These are phyloP conservation scores for Drosophila rubida DNA, from an alignment of 2,888 invertebrate genomes.

Conservation along the genomic window DNA sequence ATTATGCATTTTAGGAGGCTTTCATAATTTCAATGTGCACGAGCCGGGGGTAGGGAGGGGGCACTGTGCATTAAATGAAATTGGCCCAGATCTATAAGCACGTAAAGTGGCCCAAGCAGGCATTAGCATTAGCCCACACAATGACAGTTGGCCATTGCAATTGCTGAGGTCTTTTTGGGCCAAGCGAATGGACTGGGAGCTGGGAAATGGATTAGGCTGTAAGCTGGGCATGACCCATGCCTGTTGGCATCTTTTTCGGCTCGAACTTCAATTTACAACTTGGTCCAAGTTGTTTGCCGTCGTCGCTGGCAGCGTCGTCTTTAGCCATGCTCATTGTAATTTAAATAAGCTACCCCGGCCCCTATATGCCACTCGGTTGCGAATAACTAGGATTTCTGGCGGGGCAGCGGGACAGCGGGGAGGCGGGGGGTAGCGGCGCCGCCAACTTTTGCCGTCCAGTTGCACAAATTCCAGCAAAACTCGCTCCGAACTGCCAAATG, in stretches of 20 bases:
- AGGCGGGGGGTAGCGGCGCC: no score
- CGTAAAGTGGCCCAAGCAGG: constrained; percentile 71
- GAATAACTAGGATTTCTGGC: constrained; percentile 33
- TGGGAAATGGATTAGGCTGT: constrained; percentile 1
- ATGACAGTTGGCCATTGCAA: constrained; percentile 23
- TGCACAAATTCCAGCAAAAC: constrained; percentile 56
- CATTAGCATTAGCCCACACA: constrained; percentile 36
- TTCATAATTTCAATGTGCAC: constrained; percentile 54
- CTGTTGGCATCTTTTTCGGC: constrained; percentile 37
- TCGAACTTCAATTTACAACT: constrained; percentile 80
- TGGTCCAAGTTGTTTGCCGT: constrained; percentile 71
- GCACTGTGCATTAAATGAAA: constrained; percentile 64
- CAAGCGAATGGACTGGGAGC: constrained; percentile 47
- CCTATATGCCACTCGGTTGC: constrained; percentile 11
- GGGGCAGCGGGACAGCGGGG: neutral
- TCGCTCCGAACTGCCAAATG: constrained; percentile 72
- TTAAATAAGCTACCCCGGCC: constrained; percentile 71
- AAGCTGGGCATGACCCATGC: neutral
- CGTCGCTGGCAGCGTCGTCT: constrained; percentile 25
- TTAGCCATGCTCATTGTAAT: constrained; percentile 68
- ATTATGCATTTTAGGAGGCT: constrained; percentile 30
- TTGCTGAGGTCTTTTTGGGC: constrained; percentile 36
- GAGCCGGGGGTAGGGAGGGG: neutral
- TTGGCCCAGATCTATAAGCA: constrained; percentile 75
- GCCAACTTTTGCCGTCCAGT: constrained; percentile 59